Evolutionary conservation across 2,888 invertebrate species (phyloP).

Genomic region (Apocheima hispidaria): DNA sequence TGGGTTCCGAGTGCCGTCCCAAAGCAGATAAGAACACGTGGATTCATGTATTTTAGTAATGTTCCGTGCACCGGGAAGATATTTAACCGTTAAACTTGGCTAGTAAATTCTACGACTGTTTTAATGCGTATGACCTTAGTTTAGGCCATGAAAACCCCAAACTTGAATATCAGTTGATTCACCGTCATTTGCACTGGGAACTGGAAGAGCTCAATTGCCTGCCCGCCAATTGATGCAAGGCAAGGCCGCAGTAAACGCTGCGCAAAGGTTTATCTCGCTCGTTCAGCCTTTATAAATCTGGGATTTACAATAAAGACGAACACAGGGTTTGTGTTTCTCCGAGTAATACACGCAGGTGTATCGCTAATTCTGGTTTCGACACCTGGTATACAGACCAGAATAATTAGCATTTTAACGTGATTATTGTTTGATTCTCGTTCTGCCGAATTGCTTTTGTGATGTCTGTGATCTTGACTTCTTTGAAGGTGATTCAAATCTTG

Average conservation of each 20-base stretch:
- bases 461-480: slow-evolving; percentile 31
- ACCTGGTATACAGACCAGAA: neutral
- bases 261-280: slow-evolving; percentile 25
- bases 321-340: neutral
- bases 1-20: slow-evolving; percentile 15
- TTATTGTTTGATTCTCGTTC: slow-evolving; percentile 2
- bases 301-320: slow-evolving; percentile 9
- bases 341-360: neutral
- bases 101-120: neutral
- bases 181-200: slow-evolving; percentile 36
- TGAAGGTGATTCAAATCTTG: slow-evolving; percentile 29
- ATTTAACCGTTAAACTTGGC: slow-evolving; percentile 8
- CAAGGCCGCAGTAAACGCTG: slow-evolving; percentile 40
- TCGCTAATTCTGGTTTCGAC: neutral
- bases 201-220: slow-evolving; percentile 50
- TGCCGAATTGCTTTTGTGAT: slow-evolving; percentile 9
- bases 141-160: slow-evolving; percentile 37
- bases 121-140: slow-evolving; percentile 22
- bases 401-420: neutral
- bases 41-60: slow-evolving; percentile 10
- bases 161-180: slow-evolving; percentile 43
- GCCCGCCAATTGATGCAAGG: slow-evolving; percentile 43
- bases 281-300: slow-evolving; percentile 26
- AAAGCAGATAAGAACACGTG: slow-evolving; percentile 20
- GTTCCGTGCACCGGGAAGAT: neutral